Conservation (phyloP, 2,888 invertebrate genomes). For the Eupeodes luniger region DNA sequence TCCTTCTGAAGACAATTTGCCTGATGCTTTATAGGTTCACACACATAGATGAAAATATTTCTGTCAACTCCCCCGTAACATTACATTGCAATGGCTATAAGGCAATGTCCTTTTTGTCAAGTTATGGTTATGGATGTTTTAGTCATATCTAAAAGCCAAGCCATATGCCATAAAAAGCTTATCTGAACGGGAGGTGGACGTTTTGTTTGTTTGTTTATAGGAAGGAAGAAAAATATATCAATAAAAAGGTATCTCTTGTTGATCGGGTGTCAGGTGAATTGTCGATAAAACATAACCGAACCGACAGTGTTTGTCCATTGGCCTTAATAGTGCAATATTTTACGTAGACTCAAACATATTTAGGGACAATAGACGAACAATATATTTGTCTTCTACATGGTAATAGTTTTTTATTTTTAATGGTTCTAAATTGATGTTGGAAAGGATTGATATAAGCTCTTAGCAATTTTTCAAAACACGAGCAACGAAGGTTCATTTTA, state of each 20-base stretch:
- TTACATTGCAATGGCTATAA: conserved; percentile 3
- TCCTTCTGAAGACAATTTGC: conserved; percentile 17
- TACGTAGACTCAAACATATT: not conserved
- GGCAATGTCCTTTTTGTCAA: conserved; percentile 34
- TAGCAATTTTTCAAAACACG: no score
- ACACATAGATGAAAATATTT: no score
- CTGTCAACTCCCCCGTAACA: not conserved
- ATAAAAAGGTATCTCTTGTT: conserved; percentile 12
- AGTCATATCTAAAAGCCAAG: not conserved
- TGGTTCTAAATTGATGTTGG: no score
- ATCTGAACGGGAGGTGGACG: not conserved
- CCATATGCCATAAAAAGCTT: not conserved
- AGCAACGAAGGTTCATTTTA: no score
- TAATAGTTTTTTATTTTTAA: no score
- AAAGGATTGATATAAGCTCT: no score
- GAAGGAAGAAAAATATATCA: conserved; percentile 21
- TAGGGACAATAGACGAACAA: not conserved
- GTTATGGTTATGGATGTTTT: not conserved
- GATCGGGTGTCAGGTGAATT: conserved; percentile 46
- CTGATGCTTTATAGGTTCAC: not conserved
- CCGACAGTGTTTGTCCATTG: conserved; percentile 41
- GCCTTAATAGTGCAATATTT: conserved; percentile 8
- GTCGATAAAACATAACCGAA: conserved; percentile 39
- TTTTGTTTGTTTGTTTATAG: not conserved
- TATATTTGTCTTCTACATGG: no score